Evolutionary conservation across 2,797 vertebrate species (phyloP).

Genomic region (Eulemur albifrons): DNA sequence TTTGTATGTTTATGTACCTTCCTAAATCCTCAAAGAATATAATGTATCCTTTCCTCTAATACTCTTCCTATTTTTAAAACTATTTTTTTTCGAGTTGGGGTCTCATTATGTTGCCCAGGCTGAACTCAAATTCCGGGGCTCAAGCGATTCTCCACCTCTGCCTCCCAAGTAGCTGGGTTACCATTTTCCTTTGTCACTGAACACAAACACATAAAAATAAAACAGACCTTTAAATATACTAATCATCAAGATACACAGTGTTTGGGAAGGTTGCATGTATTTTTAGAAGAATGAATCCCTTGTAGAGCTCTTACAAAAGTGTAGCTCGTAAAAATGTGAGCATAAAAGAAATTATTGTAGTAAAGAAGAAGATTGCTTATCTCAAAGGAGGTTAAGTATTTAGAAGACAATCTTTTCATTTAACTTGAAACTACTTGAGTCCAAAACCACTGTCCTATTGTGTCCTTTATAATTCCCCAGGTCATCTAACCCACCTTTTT

Average conservation of each 20-base stretch:
- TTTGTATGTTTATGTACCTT: neutral
- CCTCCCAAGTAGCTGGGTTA: neutral
- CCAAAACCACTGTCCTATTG: neutral
- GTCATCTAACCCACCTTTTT: neutral
- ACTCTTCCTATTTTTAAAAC: neutral
- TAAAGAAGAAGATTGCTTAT: neutral
- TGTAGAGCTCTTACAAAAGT: neutral
- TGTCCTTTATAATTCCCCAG: neutral
- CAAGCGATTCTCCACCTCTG: neutral
- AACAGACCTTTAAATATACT: neutral
- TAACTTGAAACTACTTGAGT: neutral
- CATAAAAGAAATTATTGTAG: neutral
- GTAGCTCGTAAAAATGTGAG: neutral
- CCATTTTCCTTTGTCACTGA: neutral
- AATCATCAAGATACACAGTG: neutral
- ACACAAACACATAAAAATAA: neutral
- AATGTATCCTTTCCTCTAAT: neutral
- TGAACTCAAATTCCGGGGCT: neutral
- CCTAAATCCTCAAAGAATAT: neutral
- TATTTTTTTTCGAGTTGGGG: neutral
- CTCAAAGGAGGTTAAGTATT: neutral
- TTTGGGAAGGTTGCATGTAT: neutral
- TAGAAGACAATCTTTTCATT: neutral
- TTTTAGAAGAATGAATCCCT: neutral
- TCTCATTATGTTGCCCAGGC: neutral